Percentiles rank a stretch among this genome's conserved stretches.
Conservation (phyloP, 2,888 invertebrate genomes). For the Caenorhabditis sp. region DNA sequence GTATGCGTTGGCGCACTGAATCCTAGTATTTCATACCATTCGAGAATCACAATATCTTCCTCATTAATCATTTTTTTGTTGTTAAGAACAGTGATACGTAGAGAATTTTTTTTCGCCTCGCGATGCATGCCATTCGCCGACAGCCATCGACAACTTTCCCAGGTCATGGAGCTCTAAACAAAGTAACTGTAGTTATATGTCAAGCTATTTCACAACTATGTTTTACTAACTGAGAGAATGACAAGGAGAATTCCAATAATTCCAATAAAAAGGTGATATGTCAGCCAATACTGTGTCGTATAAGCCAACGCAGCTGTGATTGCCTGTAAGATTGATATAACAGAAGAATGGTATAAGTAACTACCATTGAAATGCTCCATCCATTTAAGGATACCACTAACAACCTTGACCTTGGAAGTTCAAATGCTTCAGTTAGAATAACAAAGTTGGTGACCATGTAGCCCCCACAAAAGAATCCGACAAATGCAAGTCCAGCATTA, state of each 20-base stretch:
- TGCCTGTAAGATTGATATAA: slow-evolving; percentile 23
- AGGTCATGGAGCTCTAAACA: slow-evolving; percentile 68
- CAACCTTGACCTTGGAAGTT: slow-evolving; percentile 72
- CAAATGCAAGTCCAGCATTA: background rate
- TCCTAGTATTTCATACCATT: slow-evolving; percentile 66
- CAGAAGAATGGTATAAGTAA: background rate
- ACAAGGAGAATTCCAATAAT: slow-evolving; percentile 55
- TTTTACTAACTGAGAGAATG: slow-evolving; percentile 58
- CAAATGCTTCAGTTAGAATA: slow-evolving; percentile 77
- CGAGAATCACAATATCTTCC: slow-evolving; percentile 12
- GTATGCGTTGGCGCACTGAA: slow-evolving; percentile 56
- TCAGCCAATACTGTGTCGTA: slow-evolving; percentile 67
- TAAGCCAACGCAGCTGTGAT: slow-evolving; percentile 52
- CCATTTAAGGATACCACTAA: slow-evolving; percentile 80
- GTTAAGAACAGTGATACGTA: slow-evolving; percentile 31
- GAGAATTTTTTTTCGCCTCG: slow-evolving; percentile 52
- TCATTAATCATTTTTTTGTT: slow-evolving; percentile 28
- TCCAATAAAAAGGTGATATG: slow-evolving; percentile 67
- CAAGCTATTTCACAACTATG: background rate
- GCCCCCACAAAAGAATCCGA: slow-evolving; percentile 61
- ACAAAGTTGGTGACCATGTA: slow-evolving; percentile 78
- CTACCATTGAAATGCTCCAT: slow-evolving; percentile 79
- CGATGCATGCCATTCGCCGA: slow-evolving; percentile 56
- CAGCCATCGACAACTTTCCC: slow-evolving; percentile 79
- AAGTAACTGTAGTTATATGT: background rate